Percentiles rank a stretch among this genome's conserved stretches.
Conservation (phyloP, 2,888 invertebrate genomes). For the Caenorhabditis macrosperma region DNA sequence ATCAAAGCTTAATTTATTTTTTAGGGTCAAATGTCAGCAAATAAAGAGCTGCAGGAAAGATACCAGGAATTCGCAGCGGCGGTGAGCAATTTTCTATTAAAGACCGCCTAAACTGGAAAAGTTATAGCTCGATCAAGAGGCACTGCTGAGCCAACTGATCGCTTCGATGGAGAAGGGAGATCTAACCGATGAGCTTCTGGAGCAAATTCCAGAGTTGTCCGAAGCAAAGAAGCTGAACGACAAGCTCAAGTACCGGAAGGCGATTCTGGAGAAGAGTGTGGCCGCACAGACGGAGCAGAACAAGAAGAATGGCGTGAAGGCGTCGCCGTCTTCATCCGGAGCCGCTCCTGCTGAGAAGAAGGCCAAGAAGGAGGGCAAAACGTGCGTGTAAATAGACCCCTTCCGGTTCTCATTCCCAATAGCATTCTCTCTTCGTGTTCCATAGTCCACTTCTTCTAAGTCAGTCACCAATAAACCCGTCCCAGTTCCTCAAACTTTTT, state of each 20-base stretch:
- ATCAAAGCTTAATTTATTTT: not conserved
- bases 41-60: constrained; percentile 55
- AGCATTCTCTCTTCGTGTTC: not conserved
- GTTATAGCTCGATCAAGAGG: constrained; percentile 60
- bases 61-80: constrained; percentile 36
- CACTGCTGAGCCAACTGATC: constrained; percentile 63
- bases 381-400: constrained; percentile 48
- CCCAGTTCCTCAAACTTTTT: not conserved
- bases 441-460: constrained; percentile 1
- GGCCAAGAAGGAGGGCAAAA: constrained; percentile 52
- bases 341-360: constrained; percentile 48
- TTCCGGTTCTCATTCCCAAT: not conserved
- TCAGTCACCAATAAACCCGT: constrained; percentile 11
- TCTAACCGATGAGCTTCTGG: constrained; percentile 68
- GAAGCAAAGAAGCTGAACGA: constrained; percentile 66
- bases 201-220: constrained; percentile 71
- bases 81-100: constrained; percentile 20
- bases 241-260: constrained; percentile 74
- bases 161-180: constrained; percentile 67
- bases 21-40: constrained; percentile 50
- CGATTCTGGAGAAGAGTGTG: constrained; percentile 69
- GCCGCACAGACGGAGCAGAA: constrained; percentile 56
- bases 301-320: constrained; percentile 55
- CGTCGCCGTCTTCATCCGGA: not conserved
- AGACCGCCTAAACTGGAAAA: not conserved